Evolutionary conservation across 2,797 vertebrate genomes (phyloP).

Genomic region (Gymnodraco acuticeps): DNA sequence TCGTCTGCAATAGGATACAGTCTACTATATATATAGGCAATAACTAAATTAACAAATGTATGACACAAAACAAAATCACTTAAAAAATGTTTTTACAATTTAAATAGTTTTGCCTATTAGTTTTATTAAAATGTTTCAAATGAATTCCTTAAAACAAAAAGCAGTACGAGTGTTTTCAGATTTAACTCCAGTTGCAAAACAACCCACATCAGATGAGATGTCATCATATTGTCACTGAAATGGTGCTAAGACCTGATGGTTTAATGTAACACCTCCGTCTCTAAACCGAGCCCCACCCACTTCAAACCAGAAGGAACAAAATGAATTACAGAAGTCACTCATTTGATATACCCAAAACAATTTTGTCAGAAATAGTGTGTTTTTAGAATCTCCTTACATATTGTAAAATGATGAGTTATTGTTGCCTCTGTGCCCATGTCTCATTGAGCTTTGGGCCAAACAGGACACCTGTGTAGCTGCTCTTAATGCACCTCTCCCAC

Average conservation of each 20-base stretch:
- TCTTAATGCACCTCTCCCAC: not conserved
- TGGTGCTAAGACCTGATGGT: not conserved
- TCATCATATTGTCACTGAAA: not conserved
- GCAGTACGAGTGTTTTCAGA: not conserved
- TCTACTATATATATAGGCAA: conserved; percentile 1
- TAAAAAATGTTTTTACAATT: not conserved
- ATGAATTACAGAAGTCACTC: not conserved
- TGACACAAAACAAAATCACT: too few species aligned
- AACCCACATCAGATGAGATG: not conserved
- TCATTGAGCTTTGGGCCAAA: conserved; percentile 29
- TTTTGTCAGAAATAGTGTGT: not conserved
- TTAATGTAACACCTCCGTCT: not conserved
- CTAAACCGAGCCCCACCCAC: not conserved
- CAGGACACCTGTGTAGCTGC: conserved; percentile 24
- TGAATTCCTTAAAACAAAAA: not conserved
- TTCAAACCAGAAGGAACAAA: not conserved
- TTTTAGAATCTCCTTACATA: not conserved
- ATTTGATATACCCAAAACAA: not conserved
- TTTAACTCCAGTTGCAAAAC: not conserved
- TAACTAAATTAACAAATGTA: not conserved
- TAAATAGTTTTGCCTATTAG: not conserved
- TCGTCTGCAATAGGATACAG: conserved; percentile 10
- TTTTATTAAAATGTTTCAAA: not conserved
- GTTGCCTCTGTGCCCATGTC: conserved; percentile 4
- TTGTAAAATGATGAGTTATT: not conserved